Evolutionary conservation across 2,797 vertebrate species (phyloP).

Genomic region (Lutjanus argentimaculatus): DNA sequence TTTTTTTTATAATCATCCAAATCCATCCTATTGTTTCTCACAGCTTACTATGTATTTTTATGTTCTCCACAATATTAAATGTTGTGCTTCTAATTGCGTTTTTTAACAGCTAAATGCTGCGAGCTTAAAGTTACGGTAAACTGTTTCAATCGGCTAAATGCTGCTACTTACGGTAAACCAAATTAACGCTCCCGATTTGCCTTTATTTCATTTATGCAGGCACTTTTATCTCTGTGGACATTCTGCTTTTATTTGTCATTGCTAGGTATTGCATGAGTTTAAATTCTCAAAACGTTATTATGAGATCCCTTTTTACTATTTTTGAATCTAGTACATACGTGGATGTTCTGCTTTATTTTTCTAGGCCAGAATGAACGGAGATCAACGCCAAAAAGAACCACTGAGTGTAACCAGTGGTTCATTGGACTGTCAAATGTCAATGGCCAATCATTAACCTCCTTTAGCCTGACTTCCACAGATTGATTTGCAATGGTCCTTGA

Average conservation of each 20-base stretch:
- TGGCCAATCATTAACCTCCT: background rate
- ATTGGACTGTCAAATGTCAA: background rate
- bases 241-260: background rate
- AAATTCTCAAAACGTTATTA: background rate
- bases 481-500: slow-evolving; percentile 25
- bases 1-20: too few relatives aligned
- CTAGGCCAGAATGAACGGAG: background rate
- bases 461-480: slow-evolving; percentile 29
- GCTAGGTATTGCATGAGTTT: background rate
- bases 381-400: background rate
- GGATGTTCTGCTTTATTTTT: background rate
- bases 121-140: too few relatives aligned
- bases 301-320: too few relatives aligned
- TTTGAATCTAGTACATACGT: too few relatives aligned
- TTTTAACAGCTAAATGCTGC: background rate
- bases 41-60: too few relatives aligned
- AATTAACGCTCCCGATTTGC: background rate
- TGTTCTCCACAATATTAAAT: background rate
- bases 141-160: too few relatives aligned
- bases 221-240: background rate
- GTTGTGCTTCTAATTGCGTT: background rate
- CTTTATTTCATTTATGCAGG: background rate
- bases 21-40: background rate
- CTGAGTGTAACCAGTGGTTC: background rate
- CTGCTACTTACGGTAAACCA: background rate